Percentiles rank a stretch among this genome's conserved stretches.
Evolutionary conservation across 2,797 vertebrate genomes (phyloP).

Genomic region (Sebastes cheni): DNA sequence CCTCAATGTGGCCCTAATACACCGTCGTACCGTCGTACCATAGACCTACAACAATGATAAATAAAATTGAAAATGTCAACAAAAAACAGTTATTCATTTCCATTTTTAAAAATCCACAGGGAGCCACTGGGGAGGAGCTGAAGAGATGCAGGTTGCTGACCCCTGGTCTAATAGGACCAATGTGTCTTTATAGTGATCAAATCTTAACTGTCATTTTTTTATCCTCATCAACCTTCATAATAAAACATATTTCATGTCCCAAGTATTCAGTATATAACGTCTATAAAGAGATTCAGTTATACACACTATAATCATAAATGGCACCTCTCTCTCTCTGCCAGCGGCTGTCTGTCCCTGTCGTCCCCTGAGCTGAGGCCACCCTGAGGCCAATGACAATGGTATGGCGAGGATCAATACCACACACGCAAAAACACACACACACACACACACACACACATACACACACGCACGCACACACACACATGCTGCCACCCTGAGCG

Average conservation of each 20-base stretch:
- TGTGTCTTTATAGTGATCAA: too few species aligned
- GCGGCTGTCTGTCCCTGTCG: conserved; percentile 72
- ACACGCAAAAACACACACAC: conserved; percentile 11
- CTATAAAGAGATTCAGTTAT: neutral
- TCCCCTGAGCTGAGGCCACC: conserved; percentile 72
- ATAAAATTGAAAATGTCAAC: too few species aligned
- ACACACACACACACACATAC: conserved; percentile 27
- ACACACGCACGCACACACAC: neutral
- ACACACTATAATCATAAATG: neutral
- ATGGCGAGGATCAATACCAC: conserved; percentile 74
- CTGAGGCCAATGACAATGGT: conserved; percentile 74
- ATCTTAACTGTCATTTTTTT: too few species aligned
- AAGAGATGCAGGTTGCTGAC: too few species aligned
- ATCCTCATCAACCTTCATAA: too few species aligned
- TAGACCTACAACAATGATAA: too few species aligned
- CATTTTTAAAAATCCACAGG: too few species aligned
- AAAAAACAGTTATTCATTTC: too few species aligned
- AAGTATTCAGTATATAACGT: neutral
- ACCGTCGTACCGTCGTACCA: too few species aligned
- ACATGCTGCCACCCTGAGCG: conserved; percentile 36
- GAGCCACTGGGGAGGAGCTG: too few species aligned
- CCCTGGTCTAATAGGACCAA: too few species aligned
- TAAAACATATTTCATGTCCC: neutral
- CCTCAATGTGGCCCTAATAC: too few species aligned
- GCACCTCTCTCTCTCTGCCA: conserved; percentile 51